Conservation (phyloP, 2,113 vertebrate genomes). For the Campylorhamphus procurvoides region DNA sequence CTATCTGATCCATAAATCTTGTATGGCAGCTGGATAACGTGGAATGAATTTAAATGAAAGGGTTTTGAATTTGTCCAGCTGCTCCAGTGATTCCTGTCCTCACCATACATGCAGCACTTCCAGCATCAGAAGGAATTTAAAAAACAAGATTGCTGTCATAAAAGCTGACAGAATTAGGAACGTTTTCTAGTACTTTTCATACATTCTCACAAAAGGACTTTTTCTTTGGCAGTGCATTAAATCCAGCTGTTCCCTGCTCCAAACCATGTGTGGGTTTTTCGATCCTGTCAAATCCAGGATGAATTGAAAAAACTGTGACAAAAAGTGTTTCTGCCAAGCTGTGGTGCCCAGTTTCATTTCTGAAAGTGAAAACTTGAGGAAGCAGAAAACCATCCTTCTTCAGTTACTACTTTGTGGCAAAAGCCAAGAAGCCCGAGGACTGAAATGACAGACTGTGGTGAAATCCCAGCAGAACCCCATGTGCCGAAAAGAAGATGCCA, state of each 20-base stretch:
- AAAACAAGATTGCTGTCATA: neutral
- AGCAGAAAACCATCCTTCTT: neutral
- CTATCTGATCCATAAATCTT: neutral
- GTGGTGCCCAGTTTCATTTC: neutral
- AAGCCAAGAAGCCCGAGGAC: neutral
- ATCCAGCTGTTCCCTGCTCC: neutral
- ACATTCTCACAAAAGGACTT: neutral
- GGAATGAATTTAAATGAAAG: neutral
- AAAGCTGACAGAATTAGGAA: neutral
- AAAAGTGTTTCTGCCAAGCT: neutral
- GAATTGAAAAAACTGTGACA: neutral
- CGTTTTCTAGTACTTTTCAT: neutral
- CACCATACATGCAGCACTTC: rapidly evolving
- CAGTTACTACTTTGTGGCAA: neutral
- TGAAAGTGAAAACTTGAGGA: neutral
- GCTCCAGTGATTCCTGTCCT: neutral
- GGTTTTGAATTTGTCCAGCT: neutral
- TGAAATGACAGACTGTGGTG: neutral
- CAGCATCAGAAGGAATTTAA: neutral
- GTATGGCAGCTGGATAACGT: neutral
- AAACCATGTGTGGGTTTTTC: neutral
- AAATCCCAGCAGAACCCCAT: neutral
- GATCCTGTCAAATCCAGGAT: neutral
- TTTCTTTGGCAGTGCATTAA: neutral
- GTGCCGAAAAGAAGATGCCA: neutral